Conservation (phyloP, 2,113 vertebrate species). For the Emydocephalus ijimae region DNA sequence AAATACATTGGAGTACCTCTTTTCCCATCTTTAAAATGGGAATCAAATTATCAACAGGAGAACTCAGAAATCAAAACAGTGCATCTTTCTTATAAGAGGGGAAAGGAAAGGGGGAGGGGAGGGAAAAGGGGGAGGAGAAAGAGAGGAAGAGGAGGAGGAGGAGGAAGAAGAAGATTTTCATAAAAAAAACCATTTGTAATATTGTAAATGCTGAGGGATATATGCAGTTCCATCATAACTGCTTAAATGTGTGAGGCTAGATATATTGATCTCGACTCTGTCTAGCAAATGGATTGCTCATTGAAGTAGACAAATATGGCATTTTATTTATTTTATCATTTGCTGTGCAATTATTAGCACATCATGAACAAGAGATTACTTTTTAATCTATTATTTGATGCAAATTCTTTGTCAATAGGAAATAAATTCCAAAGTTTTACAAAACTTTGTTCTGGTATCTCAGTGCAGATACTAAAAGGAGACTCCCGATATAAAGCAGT, state of each 20-base stretch:
- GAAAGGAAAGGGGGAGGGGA: background rate
- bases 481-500: background rate
- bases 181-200: background rate
- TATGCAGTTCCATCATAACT: background rate
- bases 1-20: background rate
- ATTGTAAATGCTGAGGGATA: background rate
- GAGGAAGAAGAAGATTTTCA: background rate
- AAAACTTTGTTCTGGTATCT: background rate
- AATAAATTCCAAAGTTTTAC: background rate
- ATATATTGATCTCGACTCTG: background rate
- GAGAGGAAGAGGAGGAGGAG: background rate
- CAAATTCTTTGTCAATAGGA: background rate
- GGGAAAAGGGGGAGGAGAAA: background rate
- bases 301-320: background rate
- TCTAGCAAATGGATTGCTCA: background rate
- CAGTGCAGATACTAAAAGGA: background rate
- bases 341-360: background rate
- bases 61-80: background rate
- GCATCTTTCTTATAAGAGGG: background rate
- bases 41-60: background rate
- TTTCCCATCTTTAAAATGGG: background rate
- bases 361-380: background rate
- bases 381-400: background rate
- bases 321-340: background rate
- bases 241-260: background rate